phyloP scores from a whole-genome alignment of 2,888 invertebrate species.

The Epicampocera succincta region DNA sequence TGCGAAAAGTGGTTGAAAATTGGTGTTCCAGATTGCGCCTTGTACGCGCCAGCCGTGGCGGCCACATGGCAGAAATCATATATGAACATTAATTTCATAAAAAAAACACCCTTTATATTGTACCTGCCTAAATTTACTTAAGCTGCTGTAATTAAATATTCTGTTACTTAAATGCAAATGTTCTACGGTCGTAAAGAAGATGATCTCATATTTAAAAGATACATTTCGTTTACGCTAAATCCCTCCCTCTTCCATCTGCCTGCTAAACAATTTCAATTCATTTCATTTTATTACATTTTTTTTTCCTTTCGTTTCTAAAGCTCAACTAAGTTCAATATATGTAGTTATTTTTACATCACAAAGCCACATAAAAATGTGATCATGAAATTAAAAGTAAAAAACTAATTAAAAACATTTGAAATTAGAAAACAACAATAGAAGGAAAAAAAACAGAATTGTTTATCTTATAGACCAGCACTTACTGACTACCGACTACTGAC shows the following conservation, averaged over 20 bases:
- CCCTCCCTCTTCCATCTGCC: not conserved
- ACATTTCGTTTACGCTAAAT: not conserved
- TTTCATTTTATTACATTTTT: not conserved
- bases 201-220: constrained; percentile 34
- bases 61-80: too few relatives aligned
- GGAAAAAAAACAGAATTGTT: constrained; percentile 12
- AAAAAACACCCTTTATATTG: too few relatives aligned
- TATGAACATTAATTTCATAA: too few relatives aligned
- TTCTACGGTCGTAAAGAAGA: constrained; percentile 19
- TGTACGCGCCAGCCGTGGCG: too few relatives aligned
- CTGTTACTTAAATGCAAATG: constrained; percentile 6
- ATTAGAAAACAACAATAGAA: constrained; percentile 1
- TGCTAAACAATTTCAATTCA: constrained; percentile 11
- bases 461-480: constrained; percentile 3
- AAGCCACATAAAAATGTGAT: constrained; percentile 27
- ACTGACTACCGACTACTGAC: not conserved
- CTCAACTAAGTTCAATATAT: not conserved
- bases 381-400: constrained; percentile 38
- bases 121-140: not conserved
- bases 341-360: constrained; percentile 43
- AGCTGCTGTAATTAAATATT: not conserved
- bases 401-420: constrained; percentile 44
- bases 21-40: too few relatives aligned
- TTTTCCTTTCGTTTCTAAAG: not conserved
- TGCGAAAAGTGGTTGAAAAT: too few relatives aligned